Evolutionary conservation across 2,797 vertebrate species (phyloP).

Genomic region (Acrossocheilus fasciatus): DNA sequence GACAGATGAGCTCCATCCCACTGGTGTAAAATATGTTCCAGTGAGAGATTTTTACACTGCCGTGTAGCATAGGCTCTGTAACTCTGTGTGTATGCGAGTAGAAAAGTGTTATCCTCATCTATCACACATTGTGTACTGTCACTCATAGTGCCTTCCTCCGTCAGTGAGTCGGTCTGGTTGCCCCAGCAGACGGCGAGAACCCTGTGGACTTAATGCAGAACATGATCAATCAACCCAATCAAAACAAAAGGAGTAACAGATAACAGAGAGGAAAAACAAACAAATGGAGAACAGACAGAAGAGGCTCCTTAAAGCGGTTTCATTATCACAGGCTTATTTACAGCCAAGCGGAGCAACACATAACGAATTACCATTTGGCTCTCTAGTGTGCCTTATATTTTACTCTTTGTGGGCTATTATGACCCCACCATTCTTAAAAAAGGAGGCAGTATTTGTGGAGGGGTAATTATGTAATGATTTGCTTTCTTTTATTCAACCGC

Average conservation of each 20-base stretch:
- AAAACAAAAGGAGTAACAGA: constrained; percentile 15
- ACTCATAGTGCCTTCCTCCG: not conserved
- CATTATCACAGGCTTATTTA: constrained; percentile 47
- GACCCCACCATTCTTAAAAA: constrained; percentile 17
- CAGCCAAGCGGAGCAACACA: constrained; percentile 9
- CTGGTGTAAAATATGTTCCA: constrained; percentile 7
- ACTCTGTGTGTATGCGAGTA: not conserved
- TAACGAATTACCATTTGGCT: constrained; percentile 28
- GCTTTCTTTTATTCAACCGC: constrained; percentile 21
- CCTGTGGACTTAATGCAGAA: not conserved
- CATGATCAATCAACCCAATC: constrained; percentile 10
- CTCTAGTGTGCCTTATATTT: not conserved
- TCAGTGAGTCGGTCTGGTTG: not conserved
- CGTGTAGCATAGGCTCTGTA: not conserved
- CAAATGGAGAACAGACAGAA: constrained; percentile 24
- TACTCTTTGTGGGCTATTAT: constrained; percentile 34
- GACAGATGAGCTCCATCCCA: constrained; percentile 7
- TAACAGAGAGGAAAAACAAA: constrained; percentile 26
- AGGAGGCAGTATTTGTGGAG: constrained; percentile 8
- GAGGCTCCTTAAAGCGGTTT: constrained; percentile 42
- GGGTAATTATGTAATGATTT: not conserved
- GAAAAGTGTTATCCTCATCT: not conserved
- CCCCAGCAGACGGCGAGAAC: constrained; percentile 7
- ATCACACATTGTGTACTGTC: constrained; percentile 3
- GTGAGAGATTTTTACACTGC: not conserved